Percentiles rank a stretch among this genome's conserved stretches.
Evolutionary conservation across 2,797 vertebrate genomes (phyloP).

Genomic region (Antennarius maculatus): DNA sequence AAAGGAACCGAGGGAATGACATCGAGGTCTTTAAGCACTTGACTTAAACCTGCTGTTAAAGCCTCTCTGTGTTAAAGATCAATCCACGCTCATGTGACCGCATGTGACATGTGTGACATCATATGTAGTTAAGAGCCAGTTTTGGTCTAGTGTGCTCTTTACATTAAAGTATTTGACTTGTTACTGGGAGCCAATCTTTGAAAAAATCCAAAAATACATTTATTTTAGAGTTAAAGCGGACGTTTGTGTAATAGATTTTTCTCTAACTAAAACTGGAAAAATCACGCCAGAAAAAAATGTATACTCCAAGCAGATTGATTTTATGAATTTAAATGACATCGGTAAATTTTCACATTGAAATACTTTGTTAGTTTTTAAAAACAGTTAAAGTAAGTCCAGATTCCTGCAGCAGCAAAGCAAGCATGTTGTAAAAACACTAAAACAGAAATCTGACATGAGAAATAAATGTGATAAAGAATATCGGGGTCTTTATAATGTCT

Average conservation of each 20-base stretch:
- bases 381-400: too few species aligned
- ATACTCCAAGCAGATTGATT: background rate
- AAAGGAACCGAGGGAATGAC: constrained; percentile 21
- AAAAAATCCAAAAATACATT: background rate
- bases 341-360: background rate
- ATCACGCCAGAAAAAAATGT: background rate
- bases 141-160: constrained; percentile 1
- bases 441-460: too few species aligned
- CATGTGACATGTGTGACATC: too few species aligned
- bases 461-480: background rate
- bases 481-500: background rate
- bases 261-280: background rate
- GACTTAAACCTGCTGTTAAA: constrained; percentile 13
- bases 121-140: background rate
- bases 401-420: background rate
- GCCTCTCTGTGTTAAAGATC: too few species aligned
- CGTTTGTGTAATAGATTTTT: background rate
- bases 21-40: constrained; percentile 33
- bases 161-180: background rate
- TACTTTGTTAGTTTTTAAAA: background rate
- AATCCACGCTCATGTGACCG: too few species aligned
- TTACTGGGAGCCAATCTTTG: background rate
- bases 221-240: background rate
- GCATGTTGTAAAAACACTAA: background rate
- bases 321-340: background rate